These are phyloP conservation scores for Lochmaea capreae DNA, from an alignment of 2,888 invertebrate species.

Conservation along the genomic window DNA sequence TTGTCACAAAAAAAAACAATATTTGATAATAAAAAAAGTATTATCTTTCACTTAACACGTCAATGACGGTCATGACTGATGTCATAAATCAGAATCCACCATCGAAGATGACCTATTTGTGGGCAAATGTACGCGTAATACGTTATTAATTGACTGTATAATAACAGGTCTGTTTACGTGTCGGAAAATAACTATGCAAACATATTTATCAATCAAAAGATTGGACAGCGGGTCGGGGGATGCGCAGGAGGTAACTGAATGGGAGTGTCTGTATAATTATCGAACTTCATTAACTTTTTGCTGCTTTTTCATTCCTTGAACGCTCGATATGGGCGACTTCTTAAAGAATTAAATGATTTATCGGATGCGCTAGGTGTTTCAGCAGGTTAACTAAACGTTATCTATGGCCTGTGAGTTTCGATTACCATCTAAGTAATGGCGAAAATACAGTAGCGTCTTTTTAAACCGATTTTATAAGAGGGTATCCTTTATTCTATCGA, in stretches of 20 bases:
- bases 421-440: constrained; percentile 14
- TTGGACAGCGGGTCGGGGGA: constrained; percentile 42
- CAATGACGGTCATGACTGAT: neutral
- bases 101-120: constrained; percentile 54
- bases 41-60: neutral
- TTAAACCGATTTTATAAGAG: neutral
- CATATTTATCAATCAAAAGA: constrained; percentile 55
- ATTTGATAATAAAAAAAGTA: neutral
- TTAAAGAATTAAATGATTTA: constrained; percentile 8
- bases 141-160: constrained; percentile 62
- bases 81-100: constrained; percentile 32
- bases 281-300: constrained; percentile 52
- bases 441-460: constrained; percentile 7
- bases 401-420: constrained; percentile 8
- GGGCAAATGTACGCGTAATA: constrained; percentile 55
- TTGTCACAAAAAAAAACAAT: too few species aligned
- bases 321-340: neutral
- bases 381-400: constrained; percentile 8
- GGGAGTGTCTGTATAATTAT: constrained; percentile 57
- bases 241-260: constrained; percentile 42
- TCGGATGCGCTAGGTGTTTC: neutral
- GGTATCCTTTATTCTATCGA: neutral
- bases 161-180: constrained; percentile 60
- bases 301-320: constrained; percentile 10
- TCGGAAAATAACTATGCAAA: constrained; percentile 55